A percentile compares a stretch with the other conserved stretches of the same genome.
Evolutionary conservation across 2,797 vertebrate species (phyloP).

Genomic region (Notolepis coatsorum): DNA sequence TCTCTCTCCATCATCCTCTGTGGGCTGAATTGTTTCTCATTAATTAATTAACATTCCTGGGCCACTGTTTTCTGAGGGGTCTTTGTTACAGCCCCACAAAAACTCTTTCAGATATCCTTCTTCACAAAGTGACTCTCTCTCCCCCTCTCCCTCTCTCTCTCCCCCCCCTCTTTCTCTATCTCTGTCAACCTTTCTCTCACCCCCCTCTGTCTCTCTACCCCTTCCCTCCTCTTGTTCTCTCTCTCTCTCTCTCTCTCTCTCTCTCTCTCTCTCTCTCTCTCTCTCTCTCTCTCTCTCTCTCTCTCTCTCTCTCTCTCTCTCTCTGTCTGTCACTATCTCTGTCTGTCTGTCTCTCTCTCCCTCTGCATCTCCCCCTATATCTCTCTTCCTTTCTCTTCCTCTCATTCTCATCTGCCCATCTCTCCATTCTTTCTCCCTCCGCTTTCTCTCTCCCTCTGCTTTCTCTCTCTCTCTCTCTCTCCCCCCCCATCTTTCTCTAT

Average conservation of each 20-base stretch:
- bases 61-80: conserved; percentile 79
- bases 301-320: conserved; percentile 36
- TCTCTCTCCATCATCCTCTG: conserved; percentile 59
- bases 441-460: background rate
- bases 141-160: conserved; percentile 56
- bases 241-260: background rate
- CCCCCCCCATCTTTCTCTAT: conserved; percentile 10
- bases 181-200: too few relatives aligned
- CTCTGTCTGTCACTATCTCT: background rate
- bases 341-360: conserved; percentile 11
- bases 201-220: too few relatives aligned
- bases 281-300: conserved; percentile 57
- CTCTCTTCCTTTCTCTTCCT: background rate
- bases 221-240: too few relatives aligned
- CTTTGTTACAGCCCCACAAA: conserved; percentile 79
- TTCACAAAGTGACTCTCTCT: conserved; percentile 53
- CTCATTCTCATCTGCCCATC: background rate
- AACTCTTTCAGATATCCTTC: conserved; percentile 75
- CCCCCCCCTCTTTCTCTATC: conserved; percentile 31
- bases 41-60: conserved; percentile 86
- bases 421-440: conserved; percentile 43
- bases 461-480: conserved; percentile 13
- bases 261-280: background rate
- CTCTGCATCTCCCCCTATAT: conserved; percentile 12
- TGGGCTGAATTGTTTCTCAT: conserved; percentile 80